Conservation (phyloP, 2,888 invertebrate species). For the Sinelater perroti region DNA sequence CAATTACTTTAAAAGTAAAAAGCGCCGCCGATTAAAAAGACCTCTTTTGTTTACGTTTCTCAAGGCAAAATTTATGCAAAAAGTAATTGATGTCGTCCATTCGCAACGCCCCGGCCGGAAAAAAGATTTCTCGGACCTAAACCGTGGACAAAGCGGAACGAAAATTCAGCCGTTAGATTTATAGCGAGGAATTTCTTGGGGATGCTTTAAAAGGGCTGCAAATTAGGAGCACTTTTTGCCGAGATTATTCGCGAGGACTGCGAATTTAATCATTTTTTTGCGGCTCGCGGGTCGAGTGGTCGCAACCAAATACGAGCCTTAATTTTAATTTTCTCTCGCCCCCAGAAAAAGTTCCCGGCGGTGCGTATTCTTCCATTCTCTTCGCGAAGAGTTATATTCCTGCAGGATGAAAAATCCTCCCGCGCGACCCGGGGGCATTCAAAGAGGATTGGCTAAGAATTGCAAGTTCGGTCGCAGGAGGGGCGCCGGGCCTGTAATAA, state of each 20-base stretch:
- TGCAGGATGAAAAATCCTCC: slow-evolving; percentile 32
- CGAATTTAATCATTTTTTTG: background rate
- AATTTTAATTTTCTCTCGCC: slow-evolving; percentile 21
- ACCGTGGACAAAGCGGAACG: too few relatives aligned
- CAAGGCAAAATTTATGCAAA: too few relatives aligned
- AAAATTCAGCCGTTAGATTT: too few relatives aligned
- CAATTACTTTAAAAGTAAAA: too few relatives aligned
- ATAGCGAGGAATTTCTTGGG: too few relatives aligned
- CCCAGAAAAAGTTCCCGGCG: slow-evolving; percentile 8
- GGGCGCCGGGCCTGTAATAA: slow-evolving; percentile 23
- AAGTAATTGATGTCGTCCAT: too few relatives aligned
- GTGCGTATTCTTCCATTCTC: slow-evolving; percentile 29
- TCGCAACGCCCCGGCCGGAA: too few relatives aligned
- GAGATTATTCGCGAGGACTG: background rate
- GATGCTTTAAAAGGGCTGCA: too few relatives aligned
- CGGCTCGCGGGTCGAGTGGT: background rate
- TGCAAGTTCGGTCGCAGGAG: slow-evolving; percentile 31
- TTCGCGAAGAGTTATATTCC: slow-evolving; percentile 28
- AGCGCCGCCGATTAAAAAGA: too few relatives aligned
- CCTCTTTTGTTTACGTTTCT: too few relatives aligned
- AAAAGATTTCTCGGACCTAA: too few relatives aligned
- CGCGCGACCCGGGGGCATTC: slow-evolving; percentile 33
- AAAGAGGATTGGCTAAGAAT: slow-evolving; percentile 35
- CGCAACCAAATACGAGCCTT: slow-evolving; percentile 5
- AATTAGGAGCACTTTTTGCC: too few relatives aligned